Evolutionary conservation across 2,113 vertebrate genomes (phyloP).

Genomic region (Corythornis cristatus): DNA sequence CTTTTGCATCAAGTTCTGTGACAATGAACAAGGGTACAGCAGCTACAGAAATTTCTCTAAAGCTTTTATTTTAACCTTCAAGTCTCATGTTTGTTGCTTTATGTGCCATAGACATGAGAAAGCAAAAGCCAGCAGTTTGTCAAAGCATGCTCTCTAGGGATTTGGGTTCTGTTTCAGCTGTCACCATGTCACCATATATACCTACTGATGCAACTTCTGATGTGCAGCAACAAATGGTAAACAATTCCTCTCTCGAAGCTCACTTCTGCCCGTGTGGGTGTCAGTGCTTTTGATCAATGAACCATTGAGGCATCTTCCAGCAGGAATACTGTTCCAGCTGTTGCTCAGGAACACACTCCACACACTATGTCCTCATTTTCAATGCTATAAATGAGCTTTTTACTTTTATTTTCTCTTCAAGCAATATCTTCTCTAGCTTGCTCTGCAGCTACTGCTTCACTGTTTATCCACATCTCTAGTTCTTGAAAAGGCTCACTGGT

Average conservation of each 20-base stretch:
- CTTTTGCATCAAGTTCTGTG: background rate
- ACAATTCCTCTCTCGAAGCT: background rate
- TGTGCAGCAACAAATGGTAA: slow-evolving; percentile 50
- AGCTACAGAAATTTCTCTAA: background rate
- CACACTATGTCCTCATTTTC: background rate
- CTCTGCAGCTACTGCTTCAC: background rate
- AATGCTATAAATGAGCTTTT: background rate
- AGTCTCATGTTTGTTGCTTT: background rate
- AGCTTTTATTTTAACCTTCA: slow-evolving; percentile 27
- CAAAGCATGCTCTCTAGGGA: slow-evolving; percentile 8
- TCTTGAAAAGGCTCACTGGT: background rate
- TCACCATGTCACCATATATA: background rate
- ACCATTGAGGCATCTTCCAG: background rate
- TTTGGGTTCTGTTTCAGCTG: background rate
- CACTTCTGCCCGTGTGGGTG: background rate
- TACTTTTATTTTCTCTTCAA: background rate
- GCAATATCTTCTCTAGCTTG: background rate
- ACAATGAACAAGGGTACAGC: background rate
- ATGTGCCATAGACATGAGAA: slow-evolving; percentile 15
- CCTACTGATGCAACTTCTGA: slow-evolving; percentile 28
- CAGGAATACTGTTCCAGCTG: background rate
- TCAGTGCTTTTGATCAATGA: slow-evolving; percentile 49
- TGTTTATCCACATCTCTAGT: background rate
- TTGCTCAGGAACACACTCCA: background rate
- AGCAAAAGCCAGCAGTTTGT: slow-evolving; percentile 57